phyloP scores from a whole-genome alignment of 2,797 vertebrate species.

The Staurois parvus region DNA sequence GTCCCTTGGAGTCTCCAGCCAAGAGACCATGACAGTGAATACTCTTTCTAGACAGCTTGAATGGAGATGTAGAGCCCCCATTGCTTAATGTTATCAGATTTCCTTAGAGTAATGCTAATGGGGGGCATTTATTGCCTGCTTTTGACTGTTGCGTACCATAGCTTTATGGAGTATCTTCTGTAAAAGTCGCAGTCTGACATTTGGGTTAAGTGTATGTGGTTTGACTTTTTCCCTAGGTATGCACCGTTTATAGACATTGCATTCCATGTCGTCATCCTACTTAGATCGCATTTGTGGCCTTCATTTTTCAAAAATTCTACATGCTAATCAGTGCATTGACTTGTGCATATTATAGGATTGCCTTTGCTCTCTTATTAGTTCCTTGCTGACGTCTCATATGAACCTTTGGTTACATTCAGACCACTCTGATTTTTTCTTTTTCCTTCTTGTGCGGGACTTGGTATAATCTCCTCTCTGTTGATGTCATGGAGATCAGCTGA shows the following conservation, averaged over 20 bases:
- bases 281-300: background rate
- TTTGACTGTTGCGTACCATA: background rate
- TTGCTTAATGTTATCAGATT: too few species aligned
- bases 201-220: too few species aligned
- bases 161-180: too few species aligned
- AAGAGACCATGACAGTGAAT: too few species aligned
- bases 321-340: background rate
- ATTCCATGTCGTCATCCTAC: background rate
- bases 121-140: background rate
- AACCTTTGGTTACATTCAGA: too few species aligned
- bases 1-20: too few species aligned
- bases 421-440: background rate
- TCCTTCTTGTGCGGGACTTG: background rate
- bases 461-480: conserved; percentile 14
- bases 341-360: background rate
- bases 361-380: background rate
- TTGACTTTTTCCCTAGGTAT: background rate
- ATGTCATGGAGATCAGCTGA: conserved; percentile 55
- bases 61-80: too few species aligned
- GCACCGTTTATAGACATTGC: background rate
- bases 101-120: too few species aligned
- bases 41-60: too few species aligned
- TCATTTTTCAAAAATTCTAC: background rate
- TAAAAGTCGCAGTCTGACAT: background rate
- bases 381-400: too few species aligned